Evolutionary conservation across 2,888 invertebrate genomes (phyloP).

Genomic region (Ctena decussata): DNA sequence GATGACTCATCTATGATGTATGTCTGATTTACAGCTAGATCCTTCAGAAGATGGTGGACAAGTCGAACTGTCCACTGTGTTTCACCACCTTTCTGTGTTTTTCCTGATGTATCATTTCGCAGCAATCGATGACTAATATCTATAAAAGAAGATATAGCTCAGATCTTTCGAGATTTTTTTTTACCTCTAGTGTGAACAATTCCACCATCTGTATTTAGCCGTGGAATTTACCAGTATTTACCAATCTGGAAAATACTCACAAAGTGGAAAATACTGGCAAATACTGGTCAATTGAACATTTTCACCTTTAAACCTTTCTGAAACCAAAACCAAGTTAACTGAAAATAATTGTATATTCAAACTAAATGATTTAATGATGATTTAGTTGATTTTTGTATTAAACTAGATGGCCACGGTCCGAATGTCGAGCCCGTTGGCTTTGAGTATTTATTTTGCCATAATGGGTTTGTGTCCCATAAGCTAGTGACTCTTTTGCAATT

Average conservation of each 20-base stretch:
- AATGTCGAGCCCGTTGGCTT: no score
- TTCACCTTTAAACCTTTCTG: neutral
- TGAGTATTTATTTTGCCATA: no score
- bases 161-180: no score
- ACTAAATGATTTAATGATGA: neutral
- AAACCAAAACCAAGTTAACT: neutral
- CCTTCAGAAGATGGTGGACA: neutral
- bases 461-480: no score
- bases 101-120: neutral
- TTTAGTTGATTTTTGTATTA: no score
- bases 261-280: neutral
- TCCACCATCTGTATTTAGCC: no score
- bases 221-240: no score
- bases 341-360: neutral
- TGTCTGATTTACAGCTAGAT: neutral
- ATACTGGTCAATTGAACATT: neutral
- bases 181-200: no score
- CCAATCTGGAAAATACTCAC: neutral
- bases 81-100: neutral
- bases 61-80: neutral
- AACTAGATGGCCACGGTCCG: no score
- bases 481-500: no score
- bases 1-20: neutral
- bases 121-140: no score
- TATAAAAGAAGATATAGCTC: no score